Percentiles rank a stretch among this genome's conserved stretches.
phyloP scores from a whole-genome alignment of 2,888 invertebrate genomes.

The Liopterus haemorrhoidalis region DNA sequence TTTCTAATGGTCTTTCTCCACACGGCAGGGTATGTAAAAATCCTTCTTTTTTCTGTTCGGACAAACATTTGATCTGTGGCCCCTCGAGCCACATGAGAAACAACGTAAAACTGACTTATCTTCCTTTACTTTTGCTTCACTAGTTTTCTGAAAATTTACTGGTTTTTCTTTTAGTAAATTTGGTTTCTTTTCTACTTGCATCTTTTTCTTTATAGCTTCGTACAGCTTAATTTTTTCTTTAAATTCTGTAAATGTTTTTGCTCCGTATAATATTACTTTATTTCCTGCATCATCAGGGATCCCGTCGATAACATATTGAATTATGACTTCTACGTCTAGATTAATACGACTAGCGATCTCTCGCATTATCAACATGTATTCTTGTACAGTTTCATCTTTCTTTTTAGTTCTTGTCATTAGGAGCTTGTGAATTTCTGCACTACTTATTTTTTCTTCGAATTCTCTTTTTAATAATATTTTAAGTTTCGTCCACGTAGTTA shows the following conservation, averaged over 20 bases:
- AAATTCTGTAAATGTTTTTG: slow-evolving; percentile 10
- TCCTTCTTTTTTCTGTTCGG: slow-evolving; percentile 6
- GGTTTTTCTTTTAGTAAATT: too few species aligned
- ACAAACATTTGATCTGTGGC: too few species aligned
- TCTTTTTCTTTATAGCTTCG: slow-evolving; percentile 8
- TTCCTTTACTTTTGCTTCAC: not conserved
- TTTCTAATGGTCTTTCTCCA: slow-evolving; percentile 7
- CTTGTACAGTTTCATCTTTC: slow-evolving; percentile 31
- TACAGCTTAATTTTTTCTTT: slow-evolving; percentile 11
- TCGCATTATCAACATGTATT: too few species aligned
- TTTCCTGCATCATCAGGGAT: slow-evolving; percentile 9
- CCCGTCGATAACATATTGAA: slow-evolving; percentile 11
- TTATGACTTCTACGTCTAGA: not conserved
- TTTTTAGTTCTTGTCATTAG: slow-evolving; percentile 29
- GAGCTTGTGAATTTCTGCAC: slow-evolving; percentile 5
- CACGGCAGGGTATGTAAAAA: slow-evolving; percentile 2
- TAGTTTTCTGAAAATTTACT: not conserved
- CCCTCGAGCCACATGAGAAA: slow-evolving; percentile 1
- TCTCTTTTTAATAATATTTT: slow-evolving; percentile 12
- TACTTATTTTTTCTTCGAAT: slow-evolving; percentile 11
- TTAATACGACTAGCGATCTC: not conserved
- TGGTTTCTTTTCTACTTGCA: too few species aligned
- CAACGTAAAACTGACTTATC: slow-evolving; percentile 1
- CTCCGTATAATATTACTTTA: slow-evolving; percentile 11
- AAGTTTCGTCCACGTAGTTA: slow-evolving; percentile 16